A percentile compares a stretch with the other conserved stretches of the same genome.
Evolutionary conservation across 1,140 invertebrate species (phyloP).

Genomic region (Bradynema listronoti): DNA sequence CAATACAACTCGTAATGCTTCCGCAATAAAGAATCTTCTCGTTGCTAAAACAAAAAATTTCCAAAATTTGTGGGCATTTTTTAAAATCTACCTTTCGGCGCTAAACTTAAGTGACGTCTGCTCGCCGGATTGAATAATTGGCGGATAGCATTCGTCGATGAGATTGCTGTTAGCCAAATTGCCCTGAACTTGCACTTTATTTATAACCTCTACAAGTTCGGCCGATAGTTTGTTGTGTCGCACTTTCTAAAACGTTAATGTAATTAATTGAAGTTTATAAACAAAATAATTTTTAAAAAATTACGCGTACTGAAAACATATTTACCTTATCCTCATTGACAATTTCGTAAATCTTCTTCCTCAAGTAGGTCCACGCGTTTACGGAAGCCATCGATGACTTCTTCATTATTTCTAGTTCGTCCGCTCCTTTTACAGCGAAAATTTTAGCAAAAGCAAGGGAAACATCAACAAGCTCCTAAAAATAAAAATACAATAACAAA

Average conservation of each 20-base stretch:
- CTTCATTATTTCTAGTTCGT: conserved; percentile 82
- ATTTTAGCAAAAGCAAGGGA: conserved; percentile 75
- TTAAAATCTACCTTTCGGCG: conserved; percentile 62
- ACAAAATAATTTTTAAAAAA: conserved; percentile 15
- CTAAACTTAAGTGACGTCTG: conserved; percentile 95
- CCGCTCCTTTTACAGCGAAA: conserved; percentile 89
- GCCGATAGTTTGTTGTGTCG: conserved; percentile 85
- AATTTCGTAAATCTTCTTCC: conserved; percentile 95
- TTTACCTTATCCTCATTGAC: conserved; percentile 88
- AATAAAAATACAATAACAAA: too few relatives aligned
- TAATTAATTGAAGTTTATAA: not conserved
- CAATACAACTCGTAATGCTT: conserved; percentile 86
- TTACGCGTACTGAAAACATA: conserved; percentile 17
- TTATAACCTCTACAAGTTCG: conserved; percentile 80
- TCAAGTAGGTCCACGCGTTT: conserved; percentile 88
- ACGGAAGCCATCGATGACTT: conserved; percentile 85
- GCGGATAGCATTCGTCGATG: conserved; percentile 93
- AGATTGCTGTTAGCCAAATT: conserved; percentile 79
- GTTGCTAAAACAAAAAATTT: conserved; percentile 67
- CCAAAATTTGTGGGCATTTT: not conserved
- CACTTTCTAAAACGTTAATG: conserved; percentile 69
- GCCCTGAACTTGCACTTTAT: conserved; percentile 74
- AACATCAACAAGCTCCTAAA: conserved; percentile 66
- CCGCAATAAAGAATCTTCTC: conserved; percentile 91
- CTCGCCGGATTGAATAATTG: conserved; percentile 95